Conservation (phyloP, 2,888 invertebrate species). For the Cryptophagus acutangulus region DNA sequence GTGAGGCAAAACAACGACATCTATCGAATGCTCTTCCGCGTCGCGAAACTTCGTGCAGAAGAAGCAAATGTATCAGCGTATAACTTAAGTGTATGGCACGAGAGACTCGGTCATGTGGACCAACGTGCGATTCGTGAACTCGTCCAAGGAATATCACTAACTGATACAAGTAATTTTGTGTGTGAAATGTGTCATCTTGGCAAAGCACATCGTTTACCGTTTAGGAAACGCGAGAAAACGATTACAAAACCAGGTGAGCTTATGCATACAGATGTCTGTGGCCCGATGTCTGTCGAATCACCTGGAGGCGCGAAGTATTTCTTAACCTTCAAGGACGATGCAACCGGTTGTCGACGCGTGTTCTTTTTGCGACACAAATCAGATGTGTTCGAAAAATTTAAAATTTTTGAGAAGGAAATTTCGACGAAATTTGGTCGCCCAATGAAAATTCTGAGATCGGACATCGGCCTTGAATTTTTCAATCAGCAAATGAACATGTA, state of each 20-base stretch:
- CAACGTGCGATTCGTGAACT: no score
- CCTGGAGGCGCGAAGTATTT: conserved; percentile 15
- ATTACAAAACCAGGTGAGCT: conserved; percentile 34
- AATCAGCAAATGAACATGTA: conserved; percentile 14
- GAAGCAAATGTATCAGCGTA: conserved; percentile 17
- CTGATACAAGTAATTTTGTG: background rate
- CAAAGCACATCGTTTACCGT: conserved; percentile 7
- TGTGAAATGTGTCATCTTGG: conserved; percentile 10
- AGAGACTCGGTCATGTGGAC: conserved; percentile 15
- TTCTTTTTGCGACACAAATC: conserved; percentile 25
- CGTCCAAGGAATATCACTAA: no score
- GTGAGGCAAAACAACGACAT: conserved; percentile 24
- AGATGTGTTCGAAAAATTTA: conserved; percentile 24
- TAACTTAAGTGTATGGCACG: conserved; percentile 14
- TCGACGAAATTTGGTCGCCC: conserved; percentile 12
- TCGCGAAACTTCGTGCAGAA: no score
- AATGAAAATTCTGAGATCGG: conserved; percentile 12
- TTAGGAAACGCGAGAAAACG: conserved; percentile 26
- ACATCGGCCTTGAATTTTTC: conserved; percentile 23
- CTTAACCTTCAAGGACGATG: conserved; percentile 31
- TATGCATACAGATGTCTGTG: conserved; percentile 37
- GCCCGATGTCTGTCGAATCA: conserved; percentile 34
- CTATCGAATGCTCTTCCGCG: conserved; percentile 25
- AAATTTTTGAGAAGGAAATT: conserved; percentile 24
- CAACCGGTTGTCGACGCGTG: conserved; percentile 24